Conservation (phyloP, 2,888 invertebrate species). For the Dicycla oo region DNA sequence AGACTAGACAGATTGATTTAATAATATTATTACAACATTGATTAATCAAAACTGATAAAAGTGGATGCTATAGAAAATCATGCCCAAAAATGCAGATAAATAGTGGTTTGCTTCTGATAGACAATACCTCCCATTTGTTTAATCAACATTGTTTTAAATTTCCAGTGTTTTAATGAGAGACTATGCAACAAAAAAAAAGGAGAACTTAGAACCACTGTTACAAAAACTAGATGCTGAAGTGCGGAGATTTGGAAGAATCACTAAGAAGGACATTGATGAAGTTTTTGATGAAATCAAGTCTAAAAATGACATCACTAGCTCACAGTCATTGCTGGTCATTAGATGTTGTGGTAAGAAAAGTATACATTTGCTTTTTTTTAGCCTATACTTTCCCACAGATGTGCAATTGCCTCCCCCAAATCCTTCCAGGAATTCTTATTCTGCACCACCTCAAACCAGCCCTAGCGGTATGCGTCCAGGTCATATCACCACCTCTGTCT, state of each 20-base stretch:
- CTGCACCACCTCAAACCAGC: not conserved
- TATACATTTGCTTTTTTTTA: not conserved
- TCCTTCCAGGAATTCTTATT: not conserved
- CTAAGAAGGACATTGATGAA: constrained; percentile 94
- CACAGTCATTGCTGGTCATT: constrained; percentile 94
- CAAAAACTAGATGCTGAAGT: constrained; percentile 93
- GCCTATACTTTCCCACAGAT: too few relatives aligned
- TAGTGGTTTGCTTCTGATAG: not conserved
- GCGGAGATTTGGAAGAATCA: constrained; percentile 93
- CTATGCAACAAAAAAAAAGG: constrained; percentile 90
- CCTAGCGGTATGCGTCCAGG: fast-evolving
- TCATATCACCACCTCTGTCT: not conserved
- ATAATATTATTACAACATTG: too few relatives aligned
- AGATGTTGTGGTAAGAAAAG: constrained; percentile 93
- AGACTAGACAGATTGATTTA: too few relatives aligned
- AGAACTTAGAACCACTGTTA: constrained; percentile 92
- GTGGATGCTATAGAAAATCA: not conserved
- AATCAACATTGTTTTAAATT: constrained; percentile 44
- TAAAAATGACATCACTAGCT: constrained; percentile 93
- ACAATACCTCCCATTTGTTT: not conserved
- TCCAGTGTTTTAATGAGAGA: constrained; percentile 91
- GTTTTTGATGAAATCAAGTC: constrained; percentile 93
- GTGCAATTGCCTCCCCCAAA: not conserved
- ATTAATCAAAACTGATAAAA: not conserved
- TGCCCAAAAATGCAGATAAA: not conserved